phyloP scores from a whole-genome alignment of 2,113 vertebrate species.

The Labrus mixtus region DNA sequence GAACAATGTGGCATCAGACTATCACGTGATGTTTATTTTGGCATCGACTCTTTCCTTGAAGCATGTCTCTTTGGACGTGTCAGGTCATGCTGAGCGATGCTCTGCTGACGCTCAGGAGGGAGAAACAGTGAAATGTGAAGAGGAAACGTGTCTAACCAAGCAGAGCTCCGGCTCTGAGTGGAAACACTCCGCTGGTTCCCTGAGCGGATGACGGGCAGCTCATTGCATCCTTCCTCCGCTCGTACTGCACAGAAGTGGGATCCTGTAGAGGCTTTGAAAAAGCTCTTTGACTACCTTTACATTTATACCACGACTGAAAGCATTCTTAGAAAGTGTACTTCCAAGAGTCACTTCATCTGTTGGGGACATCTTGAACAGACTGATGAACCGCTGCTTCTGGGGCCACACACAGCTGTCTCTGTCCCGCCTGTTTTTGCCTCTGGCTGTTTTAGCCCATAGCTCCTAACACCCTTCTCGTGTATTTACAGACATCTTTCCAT shows the following conservation, averaged over 20 bases:
- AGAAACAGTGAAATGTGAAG: constrained; percentile 16
- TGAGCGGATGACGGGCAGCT: constrained; percentile 43
- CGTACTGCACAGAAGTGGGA: constrained; percentile 7
- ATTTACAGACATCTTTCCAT: constrained; percentile 25
- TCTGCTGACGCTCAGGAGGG: constrained; percentile 5
- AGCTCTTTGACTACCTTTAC: constrained; percentile 6
- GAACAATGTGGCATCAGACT: not conserved
- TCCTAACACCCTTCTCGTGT: constrained; percentile 12
- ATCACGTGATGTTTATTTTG: not conserved
- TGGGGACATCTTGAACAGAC: constrained; percentile 6
- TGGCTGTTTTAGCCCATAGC: constrained; percentile 11
- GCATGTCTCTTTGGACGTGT: constrained; percentile 6
- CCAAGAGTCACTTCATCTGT: constrained; percentile 4
- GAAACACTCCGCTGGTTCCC: constrained; percentile 30
- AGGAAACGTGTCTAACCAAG: constrained; percentile 9
- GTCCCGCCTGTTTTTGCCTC: constrained; percentile 10
- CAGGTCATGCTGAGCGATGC: constrained; percentile 2
- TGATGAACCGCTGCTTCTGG: constrained; percentile 8
- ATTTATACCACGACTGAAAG: constrained; percentile 16
- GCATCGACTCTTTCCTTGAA: not conserved
- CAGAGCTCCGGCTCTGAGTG: constrained; percentile 12
- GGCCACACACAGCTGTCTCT: not conserved
- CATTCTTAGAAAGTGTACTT: constrained; percentile 2
- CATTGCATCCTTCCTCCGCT: constrained; percentile 20
- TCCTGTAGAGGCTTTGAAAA: constrained; percentile 13